These are phyloP conservation scores for Drosophila orena DNA, from an alignment of 1,140 invertebrate genomes.

Conservation along the genomic window DNA sequence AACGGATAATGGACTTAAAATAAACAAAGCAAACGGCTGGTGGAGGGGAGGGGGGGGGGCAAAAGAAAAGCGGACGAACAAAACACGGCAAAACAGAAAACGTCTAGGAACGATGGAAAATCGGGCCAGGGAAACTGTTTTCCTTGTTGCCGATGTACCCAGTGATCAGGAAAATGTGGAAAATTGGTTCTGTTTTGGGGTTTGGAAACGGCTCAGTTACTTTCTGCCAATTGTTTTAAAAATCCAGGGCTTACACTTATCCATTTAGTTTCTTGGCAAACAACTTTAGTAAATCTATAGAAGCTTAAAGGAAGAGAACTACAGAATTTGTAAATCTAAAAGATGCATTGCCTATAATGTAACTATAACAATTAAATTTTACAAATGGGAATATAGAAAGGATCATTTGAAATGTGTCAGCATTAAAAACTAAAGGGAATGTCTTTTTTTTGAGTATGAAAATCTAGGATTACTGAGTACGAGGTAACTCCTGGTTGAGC, in stretches of 20 bases:
- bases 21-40: conserved; percentile 61
- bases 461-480: not conserved
- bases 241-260: no score
- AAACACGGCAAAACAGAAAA: conserved; percentile 38
- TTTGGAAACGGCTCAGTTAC: not conserved
- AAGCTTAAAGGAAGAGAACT: no score
- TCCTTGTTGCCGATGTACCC: conserved; percentile 35
- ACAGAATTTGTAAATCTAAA: no score
- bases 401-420: no score
- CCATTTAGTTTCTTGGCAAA: no score
- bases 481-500: conserved; percentile 9
- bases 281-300: no score
- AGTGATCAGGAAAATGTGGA: conserved; percentile 27
- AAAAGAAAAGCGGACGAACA: conserved; percentile 36
- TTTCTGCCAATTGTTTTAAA: no score
- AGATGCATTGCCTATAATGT: no score
- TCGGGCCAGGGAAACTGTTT: conserved; percentile 23
- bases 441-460: no score
- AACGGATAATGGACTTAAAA: conserved; percentile 72
- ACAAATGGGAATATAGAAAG: no score
- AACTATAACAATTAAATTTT: no score
- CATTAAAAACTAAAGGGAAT: no score
- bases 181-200: conserved; percentile 6
- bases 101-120: conserved; percentile 27
- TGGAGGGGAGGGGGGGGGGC: conserved; percentile 38